Evolutionary conservation across 2,797 vertebrate genomes (phyloP).

Genomic region (Microcaecilia unicolor): DNA sequence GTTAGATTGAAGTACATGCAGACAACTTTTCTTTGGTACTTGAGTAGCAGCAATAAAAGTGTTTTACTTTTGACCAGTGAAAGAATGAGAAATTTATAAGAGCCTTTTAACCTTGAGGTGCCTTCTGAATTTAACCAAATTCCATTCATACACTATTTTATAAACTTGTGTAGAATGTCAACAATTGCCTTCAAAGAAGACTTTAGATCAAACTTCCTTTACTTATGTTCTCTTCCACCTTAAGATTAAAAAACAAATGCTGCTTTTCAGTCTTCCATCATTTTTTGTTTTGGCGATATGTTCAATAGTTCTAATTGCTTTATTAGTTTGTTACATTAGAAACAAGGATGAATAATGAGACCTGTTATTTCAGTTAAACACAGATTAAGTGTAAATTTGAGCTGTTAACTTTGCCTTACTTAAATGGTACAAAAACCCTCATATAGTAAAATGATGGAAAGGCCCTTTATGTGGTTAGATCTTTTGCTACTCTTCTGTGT

Average conservation of each 20-base stretch:
- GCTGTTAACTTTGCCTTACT: neutral
- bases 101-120: conserved; percentile 93
- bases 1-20: conserved; percentile 48
- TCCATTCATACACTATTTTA: conserved; percentile 60
- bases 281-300: conserved; percentile 48
- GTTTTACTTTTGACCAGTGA: conserved; percentile 65
- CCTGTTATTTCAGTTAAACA: conserved; percentile 9
- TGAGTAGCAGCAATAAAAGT: conserved; percentile 84
- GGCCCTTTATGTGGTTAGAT: no score
- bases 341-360: conserved; percentile 33
- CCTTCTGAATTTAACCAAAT: conserved; percentile 85
- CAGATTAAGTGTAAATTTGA: neutral
- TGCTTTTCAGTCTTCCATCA: conserved; percentile 72
- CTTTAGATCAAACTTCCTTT: conserved; percentile 53
- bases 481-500: neutral
- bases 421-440: no score
- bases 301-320: conserved; percentile 18
- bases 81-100: conserved; percentile 79
- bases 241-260: conserved; percentile 52
- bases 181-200: conserved; percentile 48
- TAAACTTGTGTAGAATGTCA: conserved; percentile 66
- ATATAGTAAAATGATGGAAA: neutral
- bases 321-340: conserved; percentile 37
- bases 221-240: conserved; percentile 54
- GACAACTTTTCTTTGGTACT: conserved; percentile 63